A percentile compares a stretch with the other conserved stretches of the same genome.
These are phyloP conservation scores for Gymnoscopelus braueri DNA, from an alignment of 2,797 vertebrate genomes.

Conservation along the genomic window DNA sequence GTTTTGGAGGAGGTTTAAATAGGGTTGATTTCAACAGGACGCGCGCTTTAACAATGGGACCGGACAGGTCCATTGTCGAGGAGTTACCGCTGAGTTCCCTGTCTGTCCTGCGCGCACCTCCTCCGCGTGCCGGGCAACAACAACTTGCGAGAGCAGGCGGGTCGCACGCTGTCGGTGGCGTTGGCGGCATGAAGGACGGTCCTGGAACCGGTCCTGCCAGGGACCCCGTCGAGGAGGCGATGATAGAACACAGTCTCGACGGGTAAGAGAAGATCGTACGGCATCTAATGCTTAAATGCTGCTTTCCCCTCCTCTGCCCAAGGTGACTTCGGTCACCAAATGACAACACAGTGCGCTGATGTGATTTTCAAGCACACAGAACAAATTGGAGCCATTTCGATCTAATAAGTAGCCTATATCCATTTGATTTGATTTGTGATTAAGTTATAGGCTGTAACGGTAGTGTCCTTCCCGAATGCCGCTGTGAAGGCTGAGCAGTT, in stretches of 20 bases:
- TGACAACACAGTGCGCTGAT: conserved; percentile 39
- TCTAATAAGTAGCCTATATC: conserved; percentile 32
- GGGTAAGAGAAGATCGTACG: conserved; percentile 48
- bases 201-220: conserved; percentile 12
- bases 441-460: neutral
- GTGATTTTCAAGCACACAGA: neutral
- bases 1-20: no score
- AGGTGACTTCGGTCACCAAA: conserved; percentile 61
- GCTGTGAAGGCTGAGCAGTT: conserved; percentile 13
- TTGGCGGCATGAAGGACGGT: neutral
- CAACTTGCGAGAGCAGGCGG: conserved; percentile 12
- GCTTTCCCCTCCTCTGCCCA: conserved; percentile 36
- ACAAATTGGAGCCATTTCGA: conserved; percentile 11
- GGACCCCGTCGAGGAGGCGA: conserved; percentile 37
- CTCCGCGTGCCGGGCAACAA: no score
- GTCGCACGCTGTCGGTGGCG: conserved; percentile 3
- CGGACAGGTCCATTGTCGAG: conserved; percentile 23
- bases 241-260: conserved; percentile 40
- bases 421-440: conserved; percentile 7
- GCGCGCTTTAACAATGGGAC: conserved; percentile 9
- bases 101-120: conserved; percentile 58
- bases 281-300: neutral
- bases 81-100: conserved; percentile 30
- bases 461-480: conserved; percentile 12
- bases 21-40: no score